Percentiles rank a stretch among this genome's conserved stretches.
These are phyloP conservation scores for Crotophaga sulcirostris DNA, from an alignment of 2,113 vertebrate species.

Conservation along the genomic window DNA sequence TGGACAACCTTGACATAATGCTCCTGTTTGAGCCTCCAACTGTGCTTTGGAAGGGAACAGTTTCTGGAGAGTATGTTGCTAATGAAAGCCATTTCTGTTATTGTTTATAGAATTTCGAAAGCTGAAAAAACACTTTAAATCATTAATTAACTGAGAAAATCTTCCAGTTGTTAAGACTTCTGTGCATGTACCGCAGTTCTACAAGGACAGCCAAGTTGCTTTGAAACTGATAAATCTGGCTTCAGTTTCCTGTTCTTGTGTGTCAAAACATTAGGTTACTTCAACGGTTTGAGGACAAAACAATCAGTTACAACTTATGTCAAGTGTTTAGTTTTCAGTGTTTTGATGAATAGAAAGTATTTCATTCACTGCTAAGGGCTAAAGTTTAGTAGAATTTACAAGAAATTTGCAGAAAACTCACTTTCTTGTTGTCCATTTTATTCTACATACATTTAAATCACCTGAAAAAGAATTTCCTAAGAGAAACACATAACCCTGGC, in stretches of 20 bases:
- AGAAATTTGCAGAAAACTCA: not conserved
- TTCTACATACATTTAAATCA: not conserved
- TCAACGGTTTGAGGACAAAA: not conserved
- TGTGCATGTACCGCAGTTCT: not conserved
- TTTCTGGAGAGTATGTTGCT: not conserved
- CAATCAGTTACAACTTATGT: not conserved
- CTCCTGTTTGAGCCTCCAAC: not conserved
- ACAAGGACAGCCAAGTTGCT: not conserved
- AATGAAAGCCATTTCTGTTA: not conserved
- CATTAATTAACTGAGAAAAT: slow-evolving; percentile 40
- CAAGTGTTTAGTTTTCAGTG: not conserved
- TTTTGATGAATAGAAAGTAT: not conserved
- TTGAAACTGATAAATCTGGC: slow-evolving; percentile 8
- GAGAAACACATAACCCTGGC: not conserved
- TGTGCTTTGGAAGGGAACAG: not conserved
- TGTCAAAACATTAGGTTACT: slow-evolving; percentile 5
- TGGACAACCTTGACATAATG: not conserved
- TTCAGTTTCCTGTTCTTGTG: not conserved
- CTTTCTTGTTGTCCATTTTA: not conserved
- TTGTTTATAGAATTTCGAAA: slow-evolving; percentile 7
- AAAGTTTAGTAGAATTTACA: not conserved
- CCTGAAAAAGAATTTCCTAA: not conserved
- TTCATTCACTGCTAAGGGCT: not conserved
- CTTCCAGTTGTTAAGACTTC: not conserved
- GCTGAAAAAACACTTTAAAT: slow-evolving; percentile 17